Evolutionary conservation across 2,888 invertebrate genomes (phyloP).

Genomic region (Drymonia ruficornis): DNA sequence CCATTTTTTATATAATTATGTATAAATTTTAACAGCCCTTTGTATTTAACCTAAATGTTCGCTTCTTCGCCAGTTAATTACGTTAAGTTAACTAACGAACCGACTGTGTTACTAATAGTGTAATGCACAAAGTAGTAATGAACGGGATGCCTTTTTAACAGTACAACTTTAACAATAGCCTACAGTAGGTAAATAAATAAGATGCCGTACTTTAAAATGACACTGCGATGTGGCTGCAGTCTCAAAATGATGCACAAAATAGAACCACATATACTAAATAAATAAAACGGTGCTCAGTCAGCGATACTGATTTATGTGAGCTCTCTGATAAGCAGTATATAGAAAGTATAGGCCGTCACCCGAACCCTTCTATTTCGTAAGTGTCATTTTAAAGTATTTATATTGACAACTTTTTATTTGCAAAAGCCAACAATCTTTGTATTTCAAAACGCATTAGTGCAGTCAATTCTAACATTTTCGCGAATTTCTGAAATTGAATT

Average conservation of each 20-base stretch:
- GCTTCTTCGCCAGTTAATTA: constrained; percentile 72
- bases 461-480: constrained; percentile 13
- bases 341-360: constrained; percentile 15
- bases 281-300: too few species aligned
- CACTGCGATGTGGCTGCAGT: constrained; percentile 36
- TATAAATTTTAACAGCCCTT: constrained; percentile 51
- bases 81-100: constrained; percentile 67
- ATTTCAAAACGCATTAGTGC: constrained; percentile 24
- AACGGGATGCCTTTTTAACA: constrained; percentile 84
- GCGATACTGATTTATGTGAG: constrained; percentile 18
- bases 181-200: constrained; percentile 74
- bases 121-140: constrained; percentile 71
- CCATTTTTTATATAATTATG: constrained; percentile 47
- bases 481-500: constrained; percentile 17
- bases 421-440: constrained; percentile 23
- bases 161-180: constrained; percentile 83
- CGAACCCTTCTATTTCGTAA: constrained; percentile 21
- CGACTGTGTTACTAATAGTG: constrained; percentile 79
- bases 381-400: constrained; percentile 44
- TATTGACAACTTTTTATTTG: constrained; percentile 42
- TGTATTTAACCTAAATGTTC: constrained; percentile 59
- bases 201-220: constrained; percentile 57
- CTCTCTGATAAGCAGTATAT: constrained; percentile 28
- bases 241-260: constrained; percentile 29
- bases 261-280: too few species aligned